phyloP scores from a whole-genome alignment of 2,888 invertebrate species.

The Deilephila elpenor region DNA sequence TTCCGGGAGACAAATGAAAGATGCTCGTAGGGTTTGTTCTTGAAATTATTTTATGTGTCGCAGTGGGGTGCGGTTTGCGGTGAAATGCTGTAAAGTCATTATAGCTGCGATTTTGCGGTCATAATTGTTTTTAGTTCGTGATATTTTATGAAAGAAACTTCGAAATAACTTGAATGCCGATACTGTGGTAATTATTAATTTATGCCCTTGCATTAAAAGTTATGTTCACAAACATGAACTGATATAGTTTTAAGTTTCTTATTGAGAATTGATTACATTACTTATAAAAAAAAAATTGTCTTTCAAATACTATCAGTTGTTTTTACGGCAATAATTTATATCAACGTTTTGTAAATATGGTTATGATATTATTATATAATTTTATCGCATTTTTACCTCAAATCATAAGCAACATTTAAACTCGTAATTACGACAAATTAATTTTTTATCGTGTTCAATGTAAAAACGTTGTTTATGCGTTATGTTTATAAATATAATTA shows the following conservation, averaged over 20 bases:
- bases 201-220: not conserved
- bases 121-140: slow-evolving; percentile 20
- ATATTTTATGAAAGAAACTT: not conserved
- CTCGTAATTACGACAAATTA: no score
- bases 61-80: slow-evolving; percentile 25
- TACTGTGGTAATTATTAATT: slow-evolving; percentile 6
- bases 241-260: not conserved
- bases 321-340: no score
- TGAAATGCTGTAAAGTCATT: slow-evolving; percentile 20
- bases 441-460: no score
- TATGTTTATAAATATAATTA: no score
- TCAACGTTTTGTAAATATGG: no score
- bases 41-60: slow-evolving; percentile 27
- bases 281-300: no score
- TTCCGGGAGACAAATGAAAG: slow-evolving; percentile 27
- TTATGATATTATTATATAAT: no score
- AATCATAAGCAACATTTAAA: no score
- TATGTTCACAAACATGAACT: not conserved
- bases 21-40: slow-evolving; percentile 10
- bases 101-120: slow-evolving; percentile 23
- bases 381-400: no score
- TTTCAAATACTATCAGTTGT: no score
- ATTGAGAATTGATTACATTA: no score
- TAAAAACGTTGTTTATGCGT: no score
- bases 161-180: not conserved